Conservation (phyloP, 2,888 invertebrate species). For the Polyommatus icarus region DNA sequence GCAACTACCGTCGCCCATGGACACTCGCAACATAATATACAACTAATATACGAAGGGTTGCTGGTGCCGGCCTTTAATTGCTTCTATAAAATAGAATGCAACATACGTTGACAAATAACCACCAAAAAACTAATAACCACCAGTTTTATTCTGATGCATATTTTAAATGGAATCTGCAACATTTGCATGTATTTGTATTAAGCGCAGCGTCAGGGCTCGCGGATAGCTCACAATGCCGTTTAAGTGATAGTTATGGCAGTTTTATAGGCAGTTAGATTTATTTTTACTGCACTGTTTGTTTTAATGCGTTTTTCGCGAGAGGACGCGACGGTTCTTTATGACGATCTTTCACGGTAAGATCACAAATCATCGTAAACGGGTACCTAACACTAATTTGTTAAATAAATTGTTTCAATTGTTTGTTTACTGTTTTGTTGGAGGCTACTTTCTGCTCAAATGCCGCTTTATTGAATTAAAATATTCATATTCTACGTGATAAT, state of each 20-base stretch:
- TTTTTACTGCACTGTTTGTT: slow-evolving; percentile 80
- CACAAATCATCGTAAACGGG: slow-evolving; percentile 32
- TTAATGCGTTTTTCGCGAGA: slow-evolving; percentile 75
- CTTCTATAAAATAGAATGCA: no score
- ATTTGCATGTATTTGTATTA: slow-evolving; percentile 12
- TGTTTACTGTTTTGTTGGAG: background rate
- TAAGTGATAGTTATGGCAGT: slow-evolving; percentile 81
- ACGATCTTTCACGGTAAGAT: slow-evolving; percentile 50
- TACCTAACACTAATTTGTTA: slow-evolving; percentile 1
- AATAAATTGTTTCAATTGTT: slow-evolving; percentile 15
- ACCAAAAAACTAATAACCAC: no score
- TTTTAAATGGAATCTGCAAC: background rate
- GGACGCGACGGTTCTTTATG: slow-evolving; percentile 66
- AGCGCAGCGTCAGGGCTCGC: slow-evolving; percentile 46
- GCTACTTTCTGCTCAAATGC: background rate
- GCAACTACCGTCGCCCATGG: no score
- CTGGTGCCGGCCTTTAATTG: background rate
- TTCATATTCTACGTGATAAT: no score
- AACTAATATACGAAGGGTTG: no score
- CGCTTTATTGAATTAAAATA: no score
- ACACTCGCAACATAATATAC: no score
- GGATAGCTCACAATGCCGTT: slow-evolving; percentile 71
- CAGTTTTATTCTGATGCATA: background rate
- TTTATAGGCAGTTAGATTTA: slow-evolving; percentile 81
- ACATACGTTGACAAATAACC: no score